phyloP scores from a whole-genome alignment of 2,113 vertebrate species.

The Corapipo altera region DNA sequence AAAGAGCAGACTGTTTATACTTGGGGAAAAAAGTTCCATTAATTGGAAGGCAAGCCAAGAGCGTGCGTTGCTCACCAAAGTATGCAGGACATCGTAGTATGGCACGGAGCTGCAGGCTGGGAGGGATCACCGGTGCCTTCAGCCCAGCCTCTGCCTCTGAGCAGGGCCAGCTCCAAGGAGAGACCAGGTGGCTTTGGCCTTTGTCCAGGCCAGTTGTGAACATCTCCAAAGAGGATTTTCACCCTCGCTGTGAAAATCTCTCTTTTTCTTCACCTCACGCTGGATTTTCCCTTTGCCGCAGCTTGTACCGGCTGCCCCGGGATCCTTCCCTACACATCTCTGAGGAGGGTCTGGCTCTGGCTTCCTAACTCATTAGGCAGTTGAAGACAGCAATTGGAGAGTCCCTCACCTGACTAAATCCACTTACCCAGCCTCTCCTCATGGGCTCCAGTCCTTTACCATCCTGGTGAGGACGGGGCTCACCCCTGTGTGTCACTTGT shows the following conservation, averaged over 20 bases:
- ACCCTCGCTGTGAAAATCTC: neutral
- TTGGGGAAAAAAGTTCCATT: neutral
- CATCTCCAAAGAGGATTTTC: slow-evolving; percentile 61
- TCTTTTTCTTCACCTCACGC: neutral
- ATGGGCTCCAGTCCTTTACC: neutral
- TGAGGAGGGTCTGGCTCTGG: neutral
- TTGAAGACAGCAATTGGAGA: neutral
- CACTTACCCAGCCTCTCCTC: neutral
- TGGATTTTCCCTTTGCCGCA: neutral
- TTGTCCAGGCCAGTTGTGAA: neutral
- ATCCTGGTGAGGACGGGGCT: neutral
- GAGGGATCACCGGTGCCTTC: neutral
- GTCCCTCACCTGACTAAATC: neutral
- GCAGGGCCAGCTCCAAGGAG: neutral
- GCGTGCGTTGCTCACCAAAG: neutral
- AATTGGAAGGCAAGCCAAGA: neutral
- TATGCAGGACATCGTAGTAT: neutral
- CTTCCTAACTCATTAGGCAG: neutral
- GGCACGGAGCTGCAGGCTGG: neutral
- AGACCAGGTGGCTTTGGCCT: slow-evolving; percentile 22
- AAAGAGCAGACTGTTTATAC: slow-evolving; percentile 58
- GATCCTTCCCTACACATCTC: neutral
- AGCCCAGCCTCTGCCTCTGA: neutral
- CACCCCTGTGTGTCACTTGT: neutral
- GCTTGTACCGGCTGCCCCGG: neutral